Conservation (phyloP, 53 echinoderm and acorn worm species). For the Henricia sp. region DNA sequence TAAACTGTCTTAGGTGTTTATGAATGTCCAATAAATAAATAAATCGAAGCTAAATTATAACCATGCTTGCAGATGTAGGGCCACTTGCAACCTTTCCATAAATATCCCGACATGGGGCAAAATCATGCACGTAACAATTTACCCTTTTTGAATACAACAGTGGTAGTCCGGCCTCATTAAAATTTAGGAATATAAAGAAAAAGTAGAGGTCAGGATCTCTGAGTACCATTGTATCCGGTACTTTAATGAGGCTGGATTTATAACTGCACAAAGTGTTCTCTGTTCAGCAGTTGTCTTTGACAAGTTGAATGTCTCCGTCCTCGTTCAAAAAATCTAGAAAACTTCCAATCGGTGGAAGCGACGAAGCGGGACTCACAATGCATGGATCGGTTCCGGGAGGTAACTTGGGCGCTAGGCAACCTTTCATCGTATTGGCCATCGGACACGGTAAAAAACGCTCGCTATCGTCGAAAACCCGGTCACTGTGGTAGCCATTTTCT, state of each 20-base stretch:
- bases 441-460: conserved; percentile 76
- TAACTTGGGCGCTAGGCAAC: conserved; percentile 76
- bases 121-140: too few relatives aligned
- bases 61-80: too few relatives aligned
- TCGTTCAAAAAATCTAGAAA: conserved; percentile 92
- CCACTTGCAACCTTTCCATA: too few relatives aligned
- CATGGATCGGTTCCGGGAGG: conserved; percentile 55
- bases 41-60: too few relatives aligned
- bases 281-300: conserved; percentile 22
- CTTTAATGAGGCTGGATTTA: too few relatives aligned
- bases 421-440: conserved; percentile 86
- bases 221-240: too few relatives aligned
- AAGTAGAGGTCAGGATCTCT: too few relatives aligned
- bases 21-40: too few relatives aligned
- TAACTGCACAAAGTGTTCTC: not conserved
- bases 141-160: too few relatives aligned
- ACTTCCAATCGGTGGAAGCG: conserved; percentile 86
- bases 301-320: conserved; percentile 49
- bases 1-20: too few relatives aligned
- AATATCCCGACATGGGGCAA: too few relatives aligned
- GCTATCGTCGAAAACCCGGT: conserved; percentile 24
- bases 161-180: not conserved
- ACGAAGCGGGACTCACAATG: conserved; percentile 57
- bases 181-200: not conserved
- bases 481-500: conserved; percentile 10